Base-by-base conservation (phyloP, 2,888 invertebrate species). In the Noctua janthe region DNA sequence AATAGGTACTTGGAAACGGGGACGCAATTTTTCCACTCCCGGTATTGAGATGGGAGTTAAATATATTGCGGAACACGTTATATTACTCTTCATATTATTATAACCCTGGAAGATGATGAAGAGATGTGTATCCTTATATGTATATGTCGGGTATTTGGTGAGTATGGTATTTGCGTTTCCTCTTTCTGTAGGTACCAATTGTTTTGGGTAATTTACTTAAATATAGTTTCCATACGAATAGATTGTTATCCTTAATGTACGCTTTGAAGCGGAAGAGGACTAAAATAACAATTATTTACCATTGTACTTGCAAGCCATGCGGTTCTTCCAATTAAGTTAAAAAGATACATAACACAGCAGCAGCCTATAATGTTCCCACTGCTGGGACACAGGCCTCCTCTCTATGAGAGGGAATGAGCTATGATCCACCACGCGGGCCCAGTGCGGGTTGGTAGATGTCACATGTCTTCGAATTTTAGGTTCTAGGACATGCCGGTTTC, bases 1-100 rank as follows among this genome's bases (percentile, higher is more conserved):
- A 85, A 74, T 70, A 76, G 64, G 15, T 77, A 43, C 54, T 72
- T 49, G 47, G 29, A 54, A 72, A 69, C 6, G 20, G 35, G 43
- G 35, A 51, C 29, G 47, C 35, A 71, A 51, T 66, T 23, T 73
- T 70, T 51, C 49, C 72, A 56, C 29, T 80, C 23, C 20, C 15
- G 39, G 0, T 23, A 0, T 29, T 64, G n/a, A 59, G 35, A 69
- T 54, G 7, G 10, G 29, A 54, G 4, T 20, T 11, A 67, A 59
- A 56, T 77, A 51, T 66, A n/a, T 29, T 62, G 59, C 2, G n/a
- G 35, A 67, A 23, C 20, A 76, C 20, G 3, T 43, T 39, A 56
- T 70, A 47, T 64, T 29, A 54, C 20, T 54, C 56, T 10, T 29
- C 15, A 15, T 62, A 59, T 69, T 71, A 43, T 29, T 39, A 35